phyloP scores from a whole-genome alignment of 2,888 invertebrate genomes.

The Meandrusa payeni region DNA sequence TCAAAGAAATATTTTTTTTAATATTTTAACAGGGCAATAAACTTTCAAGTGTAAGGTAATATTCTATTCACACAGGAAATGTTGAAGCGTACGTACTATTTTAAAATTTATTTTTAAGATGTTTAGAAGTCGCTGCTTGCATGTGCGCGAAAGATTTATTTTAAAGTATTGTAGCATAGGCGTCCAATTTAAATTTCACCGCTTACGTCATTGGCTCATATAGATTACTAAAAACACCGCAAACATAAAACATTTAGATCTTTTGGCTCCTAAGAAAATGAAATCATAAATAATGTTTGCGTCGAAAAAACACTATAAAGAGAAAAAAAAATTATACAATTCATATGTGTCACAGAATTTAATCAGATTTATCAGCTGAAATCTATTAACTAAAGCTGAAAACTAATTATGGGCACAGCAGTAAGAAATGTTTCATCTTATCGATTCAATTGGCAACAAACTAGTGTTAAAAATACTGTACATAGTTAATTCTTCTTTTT shows the following conservation, averaged over 20 bases:
- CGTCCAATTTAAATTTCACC: conserved; percentile 18
- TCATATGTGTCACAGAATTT: no score
- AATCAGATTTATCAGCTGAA: no score
- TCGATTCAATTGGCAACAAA: no score
- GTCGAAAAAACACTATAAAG: no score
- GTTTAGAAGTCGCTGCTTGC: conserved; percentile 14
- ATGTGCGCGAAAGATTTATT: conserved; percentile 17
- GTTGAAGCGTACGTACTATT: not conserved
- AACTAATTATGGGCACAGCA: no score
- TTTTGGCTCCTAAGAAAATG: not conserved
- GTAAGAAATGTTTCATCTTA: no score
- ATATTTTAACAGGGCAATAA: not conserved
- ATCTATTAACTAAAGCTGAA: no score
- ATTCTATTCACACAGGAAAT: not conserved
- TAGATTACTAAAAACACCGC: conserved; percentile 1
- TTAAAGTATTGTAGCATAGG: conserved; percentile 6
- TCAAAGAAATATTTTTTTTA: not conserved
- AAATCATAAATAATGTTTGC: no score
- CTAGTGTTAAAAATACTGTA: no score
- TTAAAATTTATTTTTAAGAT: conserved; percentile 7
- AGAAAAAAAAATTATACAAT: no score
- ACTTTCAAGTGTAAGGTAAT: not conserved
- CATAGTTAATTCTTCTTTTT: no score
- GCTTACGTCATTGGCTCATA: conserved; percentile 13
- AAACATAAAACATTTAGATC: not conserved